phyloP scores from a whole-genome alignment of 2,888 invertebrate species.

The Tetranychus piercei region DNA sequence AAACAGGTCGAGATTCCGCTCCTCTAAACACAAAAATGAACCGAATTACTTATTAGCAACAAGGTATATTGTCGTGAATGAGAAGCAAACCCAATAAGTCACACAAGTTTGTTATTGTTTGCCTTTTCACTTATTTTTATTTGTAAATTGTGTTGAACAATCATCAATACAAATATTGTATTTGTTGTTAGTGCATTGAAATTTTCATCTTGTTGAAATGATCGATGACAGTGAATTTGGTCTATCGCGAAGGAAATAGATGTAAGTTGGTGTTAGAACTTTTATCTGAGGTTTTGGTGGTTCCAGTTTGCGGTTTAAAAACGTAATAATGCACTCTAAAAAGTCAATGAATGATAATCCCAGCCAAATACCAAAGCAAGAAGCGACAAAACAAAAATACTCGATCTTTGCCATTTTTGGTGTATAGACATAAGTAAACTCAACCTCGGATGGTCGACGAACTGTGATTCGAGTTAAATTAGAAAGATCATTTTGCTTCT shows the following conservation, averaged over 20 bases:
- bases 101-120: too few relatives aligned
- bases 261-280: background rate
- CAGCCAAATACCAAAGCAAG: background rate
- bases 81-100: too few relatives aligned
- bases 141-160: too few relatives aligned
- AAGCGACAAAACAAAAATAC: background rate
- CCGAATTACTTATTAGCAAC: too few relatives aligned
- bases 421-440: background rate
- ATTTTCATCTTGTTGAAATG: background rate
- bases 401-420: background rate
- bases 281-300: background rate
- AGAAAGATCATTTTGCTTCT: background rate
- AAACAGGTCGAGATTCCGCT: too few relatives aligned
- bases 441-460: background rate
- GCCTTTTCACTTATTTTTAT: too few relatives aligned
- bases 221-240: background rate
- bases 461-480: background rate
- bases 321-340: background rate
- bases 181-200: too few relatives aligned
- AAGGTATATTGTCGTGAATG: too few relatives aligned
- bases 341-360: background rate
- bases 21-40: too few relatives aligned
- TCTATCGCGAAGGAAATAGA: background rate
- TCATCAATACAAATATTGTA: too few relatives aligned
- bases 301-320: background rate